Evolutionary conservation across 2,888 invertebrate genomes (phyloP), one percentile per base, ranked within the genome.

Genomic region (Euproctis similis): DNA sequence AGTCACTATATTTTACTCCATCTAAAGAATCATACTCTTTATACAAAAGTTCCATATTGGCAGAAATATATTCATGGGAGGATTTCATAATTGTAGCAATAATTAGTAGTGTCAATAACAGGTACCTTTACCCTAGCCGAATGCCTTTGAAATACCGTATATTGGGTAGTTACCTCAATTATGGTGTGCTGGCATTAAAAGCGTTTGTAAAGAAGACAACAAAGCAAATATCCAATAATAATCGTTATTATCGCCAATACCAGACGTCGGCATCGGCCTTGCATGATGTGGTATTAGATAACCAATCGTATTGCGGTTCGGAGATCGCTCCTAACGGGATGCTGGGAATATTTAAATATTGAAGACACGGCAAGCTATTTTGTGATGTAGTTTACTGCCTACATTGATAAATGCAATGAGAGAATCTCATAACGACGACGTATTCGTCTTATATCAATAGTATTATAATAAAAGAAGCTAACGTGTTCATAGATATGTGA

Each of bases 251-350:
- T 48, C 33, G 39, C 24, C 31, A 36, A 44, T 51, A 48, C 37
- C 41, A 37, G 42, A 30, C 31, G 26, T 30, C 59, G 63, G n/a
- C n/a, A n/a, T n/a, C n/a, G 14, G 67, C 68, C 69, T 69, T 68
- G 66, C 60, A 46, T 55, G 61, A 59, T 54, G 56, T 33, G 45
- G 55, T 38, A 63, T 68, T 67, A 67, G 73, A 75, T 75, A 70
- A 76, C 61, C 64, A 62, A 70, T 73, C 59, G 61, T 46, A 59
- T 66, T 65, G 67, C 66, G 66, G 69, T 64, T 58, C 61, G 57
- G 53, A 61, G 67, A 74, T 71, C 67, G 55, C 43, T 50, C 28
- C 41, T 73, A 77, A 78, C 76, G 77, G 77, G 56, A 62, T 34
- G 20, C 30, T 39, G 46, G 42, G 46, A 47, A 35, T 31, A 28